These are phyloP conservation scores for Apodemus speciosus DNA, from an alignment of 2,113 vertebrate genomes.

Conservation along the genomic window DNA sequence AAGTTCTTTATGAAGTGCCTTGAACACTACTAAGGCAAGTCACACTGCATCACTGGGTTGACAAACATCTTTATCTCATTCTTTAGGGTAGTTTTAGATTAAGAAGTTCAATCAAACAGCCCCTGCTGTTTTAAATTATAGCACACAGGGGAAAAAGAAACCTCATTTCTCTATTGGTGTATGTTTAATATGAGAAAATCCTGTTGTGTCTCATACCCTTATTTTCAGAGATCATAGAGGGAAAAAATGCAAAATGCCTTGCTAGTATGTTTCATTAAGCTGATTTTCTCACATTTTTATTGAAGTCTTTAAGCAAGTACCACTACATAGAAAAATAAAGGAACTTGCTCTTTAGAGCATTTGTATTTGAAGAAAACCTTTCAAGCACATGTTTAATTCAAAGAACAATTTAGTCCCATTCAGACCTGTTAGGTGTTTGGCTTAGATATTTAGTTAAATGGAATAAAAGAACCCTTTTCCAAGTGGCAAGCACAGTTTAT, in stretches of 20 bases:
- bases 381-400: conserved; percentile 35
- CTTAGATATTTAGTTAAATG: conserved; percentile 50
- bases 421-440: conserved; percentile 48
- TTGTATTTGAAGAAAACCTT: conserved; percentile 12
- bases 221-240: conserved; percentile 17
- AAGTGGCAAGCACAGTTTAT: conserved; percentile 5
- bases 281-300: conserved; percentile 43
- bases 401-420: conserved; percentile 49
- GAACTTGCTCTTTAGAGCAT: background rate
- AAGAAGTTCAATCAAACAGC: conserved; percentile 61
- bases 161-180: conserved; percentile 47
- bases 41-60: conserved; percentile 38
- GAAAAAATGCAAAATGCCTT: conserved; percentile 6
- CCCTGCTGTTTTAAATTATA: conserved; percentile 69
- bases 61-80: conserved; percentile 52
- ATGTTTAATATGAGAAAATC: conserved; percentile 58
- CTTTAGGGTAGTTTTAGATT: conserved; percentile 56
- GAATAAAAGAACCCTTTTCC: conserved; percentile 17
- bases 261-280: conserved; percentile 42
- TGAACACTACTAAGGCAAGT: conserved; percentile 46
- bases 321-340: background rate
- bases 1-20: conserved; percentile 58
- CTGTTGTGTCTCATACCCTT: background rate
- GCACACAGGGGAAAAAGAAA: background rate
- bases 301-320: conserved; percentile 42